phyloP scores from a whole-genome alignment of 2,797 vertebrate species.

The Dryobates pubescens region DNA sequence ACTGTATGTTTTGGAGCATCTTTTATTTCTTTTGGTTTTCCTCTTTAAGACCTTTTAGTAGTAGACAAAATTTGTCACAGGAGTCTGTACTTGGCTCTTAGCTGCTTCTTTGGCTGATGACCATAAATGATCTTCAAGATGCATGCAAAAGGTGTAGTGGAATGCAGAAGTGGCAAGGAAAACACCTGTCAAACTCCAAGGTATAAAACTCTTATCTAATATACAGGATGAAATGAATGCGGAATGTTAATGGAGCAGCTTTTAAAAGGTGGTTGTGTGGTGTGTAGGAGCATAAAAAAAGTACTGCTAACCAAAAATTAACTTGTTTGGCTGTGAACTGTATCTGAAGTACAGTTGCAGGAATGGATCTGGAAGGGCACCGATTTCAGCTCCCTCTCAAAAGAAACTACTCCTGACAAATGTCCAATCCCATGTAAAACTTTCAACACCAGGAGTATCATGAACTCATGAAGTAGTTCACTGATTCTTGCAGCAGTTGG shows the following conservation, averaged over 20 bases:
- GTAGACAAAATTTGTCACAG: not conserved
- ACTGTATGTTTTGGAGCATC: not conserved
- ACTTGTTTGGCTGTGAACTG: not conserved
- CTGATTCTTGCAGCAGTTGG: not conserved
- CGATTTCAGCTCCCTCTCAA: not conserved
- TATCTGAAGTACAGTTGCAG: not conserved
- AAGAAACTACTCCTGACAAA: not conserved
- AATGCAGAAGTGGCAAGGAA: not conserved
- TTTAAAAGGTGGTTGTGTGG: not conserved
- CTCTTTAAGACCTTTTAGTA: not conserved
- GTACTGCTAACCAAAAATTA: not conserved
- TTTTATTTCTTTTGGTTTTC: not conserved
- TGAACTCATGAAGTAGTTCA: not conserved
- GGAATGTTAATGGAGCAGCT: not conserved
- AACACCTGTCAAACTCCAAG: not conserved
- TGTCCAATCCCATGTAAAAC: not conserved
- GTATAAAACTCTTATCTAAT: fast-evolving
- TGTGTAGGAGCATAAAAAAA: not conserved
- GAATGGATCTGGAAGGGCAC: not conserved
- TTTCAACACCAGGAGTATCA: not conserved
- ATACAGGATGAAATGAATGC: not conserved
- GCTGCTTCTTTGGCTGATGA: not conserved
- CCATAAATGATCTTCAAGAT: not conserved
- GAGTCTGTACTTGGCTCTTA: not conserved
- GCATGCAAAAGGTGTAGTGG: not conserved